A percentile compares a stretch with the other conserved stretches of the same genome.
Evolutionary conservation across 2,797 vertebrate species (phyloP).

Genomic region (Lutjanus campechanus): DNA sequence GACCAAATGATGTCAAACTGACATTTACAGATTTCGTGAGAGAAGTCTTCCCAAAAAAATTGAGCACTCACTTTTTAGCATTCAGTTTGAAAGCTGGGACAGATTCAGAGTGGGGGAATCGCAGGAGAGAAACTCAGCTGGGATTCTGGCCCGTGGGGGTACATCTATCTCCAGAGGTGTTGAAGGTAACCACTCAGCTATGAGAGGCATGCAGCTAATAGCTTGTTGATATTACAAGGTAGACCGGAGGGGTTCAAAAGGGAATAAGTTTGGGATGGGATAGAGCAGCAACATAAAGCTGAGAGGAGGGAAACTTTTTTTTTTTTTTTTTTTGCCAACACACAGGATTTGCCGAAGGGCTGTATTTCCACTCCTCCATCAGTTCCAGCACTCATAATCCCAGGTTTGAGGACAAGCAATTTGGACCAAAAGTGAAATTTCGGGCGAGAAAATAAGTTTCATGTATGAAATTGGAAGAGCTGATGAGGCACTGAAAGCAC

Average conservation of each 20-base stretch:
- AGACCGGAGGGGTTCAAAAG: conserved; percentile 27
- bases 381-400: conserved; percentile 59
- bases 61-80: background rate
- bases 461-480: conserved; percentile 59
- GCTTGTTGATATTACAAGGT: conserved; percentile 48
- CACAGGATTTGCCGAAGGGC: conserved; percentile 34
- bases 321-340: conserved; percentile 19
- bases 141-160: conserved; percentile 5
- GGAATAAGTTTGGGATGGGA: conserved; percentile 25
- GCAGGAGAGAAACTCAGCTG: conserved; percentile 6
- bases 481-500: conserved; percentile 33
- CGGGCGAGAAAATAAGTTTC: conserved; percentile 39
- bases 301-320: conserved; percentile 35
- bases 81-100: background rate
- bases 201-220: conserved; percentile 28
- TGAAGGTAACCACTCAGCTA: conserved; percentile 26
- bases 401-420: conserved; percentile 36
- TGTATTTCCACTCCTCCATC: conserved; percentile 44
- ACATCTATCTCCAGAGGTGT: conserved; percentile 30
- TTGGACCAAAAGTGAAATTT: conserved; percentile 49
- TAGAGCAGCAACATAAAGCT: conserved; percentile 33
- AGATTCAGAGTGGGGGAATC: background rate
- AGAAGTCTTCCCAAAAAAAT: background rate
- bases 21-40: background rate
- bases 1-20: background rate